These are phyloP conservation scores for Megamerina dolium DNA, from an alignment of 2,888 invertebrate genomes.

Conservation along the genomic window DNA sequence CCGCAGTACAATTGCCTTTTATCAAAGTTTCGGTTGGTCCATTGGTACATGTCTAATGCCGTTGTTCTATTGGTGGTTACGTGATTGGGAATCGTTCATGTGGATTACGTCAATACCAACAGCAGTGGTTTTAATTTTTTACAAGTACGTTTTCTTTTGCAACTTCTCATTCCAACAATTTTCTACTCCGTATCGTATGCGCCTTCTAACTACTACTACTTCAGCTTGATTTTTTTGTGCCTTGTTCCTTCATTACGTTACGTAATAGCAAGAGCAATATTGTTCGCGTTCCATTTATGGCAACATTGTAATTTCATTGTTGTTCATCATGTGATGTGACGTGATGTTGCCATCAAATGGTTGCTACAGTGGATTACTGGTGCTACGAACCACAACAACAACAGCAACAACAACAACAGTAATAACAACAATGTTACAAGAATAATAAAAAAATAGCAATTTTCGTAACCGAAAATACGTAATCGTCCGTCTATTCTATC, in stretches of 20 bases:
- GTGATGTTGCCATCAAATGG: too few species aligned
- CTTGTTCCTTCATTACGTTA: too few species aligned
- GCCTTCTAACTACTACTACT: background rate
- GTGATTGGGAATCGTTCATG: constrained; percentile 52
- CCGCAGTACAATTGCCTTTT: constrained; percentile 51
- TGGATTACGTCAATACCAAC: constrained; percentile 52
- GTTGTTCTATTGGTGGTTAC: constrained; percentile 51
- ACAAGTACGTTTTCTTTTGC: constrained; percentile 49
- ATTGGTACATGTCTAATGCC: constrained; percentile 52
- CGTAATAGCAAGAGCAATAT: too few species aligned
- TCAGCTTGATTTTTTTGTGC: constrained; percentile 1
- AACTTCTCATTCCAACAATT: background rate
- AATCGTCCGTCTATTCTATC: too few species aligned
- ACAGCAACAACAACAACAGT: constrained; percentile 1
- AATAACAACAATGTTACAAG: background rate
- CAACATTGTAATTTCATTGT: too few species aligned
- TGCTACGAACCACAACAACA: background rate
- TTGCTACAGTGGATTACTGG: too few species aligned
- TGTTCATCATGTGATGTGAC: constrained; percentile 7
- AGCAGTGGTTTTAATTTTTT: constrained; percentile 47
- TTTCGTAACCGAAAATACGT: too few species aligned
- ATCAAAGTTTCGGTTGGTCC: constrained; percentile 54
- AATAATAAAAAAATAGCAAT: background rate
- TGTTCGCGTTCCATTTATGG: too few species aligned
- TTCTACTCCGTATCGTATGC: too few species aligned